Percentiles rank a stretch among this genome's conserved stretches.
phyloP scores from a whole-genome alignment of 2,888 invertebrate species.

The Campaea margaritaria region DNA sequence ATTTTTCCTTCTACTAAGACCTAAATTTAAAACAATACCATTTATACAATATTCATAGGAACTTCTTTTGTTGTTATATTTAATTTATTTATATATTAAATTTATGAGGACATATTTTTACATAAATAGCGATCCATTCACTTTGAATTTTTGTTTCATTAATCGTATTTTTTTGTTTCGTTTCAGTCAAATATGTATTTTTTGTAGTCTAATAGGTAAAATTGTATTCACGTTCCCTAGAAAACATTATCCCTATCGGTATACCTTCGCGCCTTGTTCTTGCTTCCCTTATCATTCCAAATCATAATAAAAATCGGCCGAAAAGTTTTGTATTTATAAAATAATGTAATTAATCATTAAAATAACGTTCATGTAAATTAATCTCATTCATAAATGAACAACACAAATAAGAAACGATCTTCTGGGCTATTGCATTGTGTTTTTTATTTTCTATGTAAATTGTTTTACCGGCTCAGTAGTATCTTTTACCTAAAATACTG shows the following conservation, averaged over 20 bases:
- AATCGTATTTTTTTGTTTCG: conserved; percentile 57
- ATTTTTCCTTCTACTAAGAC: conserved; percentile 84
- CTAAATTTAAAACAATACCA: conserved; percentile 85
- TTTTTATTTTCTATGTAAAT: conserved; percentile 72
- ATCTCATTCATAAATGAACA: conserved; percentile 63
- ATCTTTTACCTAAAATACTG: conserved; percentile 36
- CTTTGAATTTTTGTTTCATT: conserved; percentile 68
- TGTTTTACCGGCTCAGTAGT: conserved; percentile 55
- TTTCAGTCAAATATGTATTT: conserved; percentile 61
- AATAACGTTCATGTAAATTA: conserved; percentile 55
- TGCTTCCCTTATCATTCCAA: conserved; percentile 73
- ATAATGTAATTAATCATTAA: conserved; percentile 55
- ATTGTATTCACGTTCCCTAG: conserved; percentile 77
- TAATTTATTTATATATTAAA: conserved; percentile 84
- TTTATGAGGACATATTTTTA: conserved; percentile 82
- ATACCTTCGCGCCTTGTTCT: conserved; percentile 70
- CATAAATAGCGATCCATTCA: conserved; percentile 85
- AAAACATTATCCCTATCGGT: conserved; percentile 74
- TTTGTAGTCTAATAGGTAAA: conserved; percentile 64
- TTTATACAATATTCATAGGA: conserved; percentile 85
- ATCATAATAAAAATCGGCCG: conserved; percentile 65
- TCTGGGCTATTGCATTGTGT: conserved; percentile 85
- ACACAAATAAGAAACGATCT: conserved; percentile 70
- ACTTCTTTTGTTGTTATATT: conserved; percentile 85
- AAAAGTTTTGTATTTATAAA: conserved; percentile 79